phyloP scores from a whole-genome alignment of 2,888 invertebrate genomes.

The Philopedon plagiatum region DNA sequence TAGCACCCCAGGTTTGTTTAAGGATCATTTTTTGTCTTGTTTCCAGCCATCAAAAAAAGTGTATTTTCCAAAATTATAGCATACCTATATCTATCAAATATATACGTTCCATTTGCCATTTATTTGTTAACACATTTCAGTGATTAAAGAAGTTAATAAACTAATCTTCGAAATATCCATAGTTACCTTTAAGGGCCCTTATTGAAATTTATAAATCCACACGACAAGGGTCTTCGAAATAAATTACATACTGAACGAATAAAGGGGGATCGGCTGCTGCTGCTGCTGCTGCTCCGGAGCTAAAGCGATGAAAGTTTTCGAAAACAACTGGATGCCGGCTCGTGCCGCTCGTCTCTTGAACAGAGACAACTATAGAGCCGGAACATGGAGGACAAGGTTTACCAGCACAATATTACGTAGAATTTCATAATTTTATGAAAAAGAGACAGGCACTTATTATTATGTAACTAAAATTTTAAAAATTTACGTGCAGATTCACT shows the following conservation, averaged over 20 bases:
- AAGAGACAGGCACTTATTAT: too few relatives aligned
- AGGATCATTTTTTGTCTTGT: too few relatives aligned
- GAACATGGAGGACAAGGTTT: neutral
- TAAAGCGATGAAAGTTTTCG: slow-evolving; percentile 6
- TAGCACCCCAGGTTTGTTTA: too few relatives aligned
- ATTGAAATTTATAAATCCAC: slow-evolving; percentile 42
- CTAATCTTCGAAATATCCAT: neutral
- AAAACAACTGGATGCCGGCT: slow-evolving; percentile 6
- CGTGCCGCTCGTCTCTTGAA: slow-evolving; percentile 15
- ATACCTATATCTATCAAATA: too few relatives aligned
- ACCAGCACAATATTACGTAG: slow-evolving; percentile 14
- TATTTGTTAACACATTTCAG: too few relatives aligned
- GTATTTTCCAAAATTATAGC: too few relatives aligned
- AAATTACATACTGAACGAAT: slow-evolving; percentile 45
- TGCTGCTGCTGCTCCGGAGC: slow-evolving; percentile 29
- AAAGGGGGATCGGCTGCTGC: slow-evolving; percentile 35
- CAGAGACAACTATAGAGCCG: slow-evolving; percentile 9
- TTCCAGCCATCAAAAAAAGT: too few relatives aligned
- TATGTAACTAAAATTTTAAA: too few relatives aligned
- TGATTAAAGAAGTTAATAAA: too few relatives aligned
- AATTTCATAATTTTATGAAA: too few relatives aligned
- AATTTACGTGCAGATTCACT: too few relatives aligned
- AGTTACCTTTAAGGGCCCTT: neutral
- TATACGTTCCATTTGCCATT: too few relatives aligned
- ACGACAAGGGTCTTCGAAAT: slow-evolving; percentile 52